phyloP scores from a whole-genome alignment of 35 echinoderm and acorn worm species.

The Eucidaris tribuloides region DNA sequence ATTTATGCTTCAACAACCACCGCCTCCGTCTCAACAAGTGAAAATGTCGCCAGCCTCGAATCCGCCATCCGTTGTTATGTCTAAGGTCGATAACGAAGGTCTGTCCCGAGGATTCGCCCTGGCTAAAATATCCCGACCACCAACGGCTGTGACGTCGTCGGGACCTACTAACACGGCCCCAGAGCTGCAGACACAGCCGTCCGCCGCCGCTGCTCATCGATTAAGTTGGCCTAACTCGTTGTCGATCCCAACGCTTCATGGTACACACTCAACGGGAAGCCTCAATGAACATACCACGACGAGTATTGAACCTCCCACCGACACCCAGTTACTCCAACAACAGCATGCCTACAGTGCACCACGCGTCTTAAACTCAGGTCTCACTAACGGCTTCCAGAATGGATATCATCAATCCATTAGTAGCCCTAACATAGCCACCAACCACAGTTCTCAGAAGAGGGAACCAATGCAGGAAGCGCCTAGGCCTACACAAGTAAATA shows the following conservation, averaged over 20 bases:
- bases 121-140: background rate
- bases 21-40: background rate
- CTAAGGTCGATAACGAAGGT: background rate
- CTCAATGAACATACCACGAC: background rate
- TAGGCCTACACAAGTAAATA: background rate
- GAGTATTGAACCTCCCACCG: too few species aligned
- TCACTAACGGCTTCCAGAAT: background rate
- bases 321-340: too few species aligned
- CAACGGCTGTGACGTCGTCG: background rate
- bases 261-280: background rate
- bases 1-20: background rate
- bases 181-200: background rate
- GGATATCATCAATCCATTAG: constrained; percentile 3
- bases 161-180: background rate
- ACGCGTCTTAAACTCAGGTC: background rate
- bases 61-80: constrained; percentile 13
- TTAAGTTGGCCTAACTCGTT: background rate
- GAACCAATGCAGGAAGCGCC: background rate
- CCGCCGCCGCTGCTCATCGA: background rate
- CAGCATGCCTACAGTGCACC: background rate
- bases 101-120: constrained; percentile 13
- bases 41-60: background rate
- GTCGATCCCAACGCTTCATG: background rate
- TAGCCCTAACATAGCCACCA: background rate
- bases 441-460: background rate